These are phyloP conservation scores for Drosophila putrida DNA, from an alignment of 2,888 invertebrate genomes.

Conservation along the genomic window DNA sequence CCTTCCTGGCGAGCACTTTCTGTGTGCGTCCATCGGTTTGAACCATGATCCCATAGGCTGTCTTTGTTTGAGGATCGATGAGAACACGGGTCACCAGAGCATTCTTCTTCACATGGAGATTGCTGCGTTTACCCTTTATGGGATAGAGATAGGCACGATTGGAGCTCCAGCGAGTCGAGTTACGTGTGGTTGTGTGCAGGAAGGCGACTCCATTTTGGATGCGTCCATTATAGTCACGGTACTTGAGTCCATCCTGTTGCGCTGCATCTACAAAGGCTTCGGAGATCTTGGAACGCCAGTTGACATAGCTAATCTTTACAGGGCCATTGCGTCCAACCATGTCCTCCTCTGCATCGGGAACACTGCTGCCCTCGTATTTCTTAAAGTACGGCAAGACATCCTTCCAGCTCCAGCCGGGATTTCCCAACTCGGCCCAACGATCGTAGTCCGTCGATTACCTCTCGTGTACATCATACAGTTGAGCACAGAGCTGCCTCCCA, in stretches of 20 bases:
- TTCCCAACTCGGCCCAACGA: slow-evolving; percentile 90
- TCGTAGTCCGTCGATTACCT: slow-evolving; percentile 91
- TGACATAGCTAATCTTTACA: slow-evolving; percentile 87
- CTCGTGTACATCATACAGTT: slow-evolving; percentile 93
- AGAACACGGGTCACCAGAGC: slow-evolving; percentile 87
- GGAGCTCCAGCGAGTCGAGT: slow-evolving; percentile 87
- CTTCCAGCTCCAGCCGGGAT: slow-evolving; percentile 90
- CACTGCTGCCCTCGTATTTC: slow-evolving; percentile 90
- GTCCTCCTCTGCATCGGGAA: slow-evolving; percentile 86
- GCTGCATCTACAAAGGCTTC: slow-evolving; percentile 89
- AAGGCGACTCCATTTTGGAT: slow-evolving; percentile 88
- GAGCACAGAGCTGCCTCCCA: slow-evolving; percentile 93
- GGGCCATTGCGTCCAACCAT: slow-evolving; percentile 87
- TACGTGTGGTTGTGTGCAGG: slow-evolving; percentile 87
- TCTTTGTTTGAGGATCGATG: slow-evolving; percentile 86
- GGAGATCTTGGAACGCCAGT: slow-evolving; percentile 87
- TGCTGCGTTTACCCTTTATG: slow-evolving; percentile 86
- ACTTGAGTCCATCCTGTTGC: slow-evolving; percentile 88
- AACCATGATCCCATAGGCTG: slow-evolving; percentile 87
- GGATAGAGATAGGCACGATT: slow-evolving; percentile 88
- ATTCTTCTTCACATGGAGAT: slow-evolving; percentile 87
- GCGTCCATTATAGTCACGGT: slow-evolving; percentile 89
- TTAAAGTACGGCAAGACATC: slow-evolving; percentile 91
- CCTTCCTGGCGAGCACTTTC: slow-evolving; percentile 87
- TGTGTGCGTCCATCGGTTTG: slow-evolving; percentile 82